These are phyloP conservation scores for Taeniopygia guttata DNA, from an alignment of 2,797 vertebrate genomes.

Conservation along the genomic window DNA sequence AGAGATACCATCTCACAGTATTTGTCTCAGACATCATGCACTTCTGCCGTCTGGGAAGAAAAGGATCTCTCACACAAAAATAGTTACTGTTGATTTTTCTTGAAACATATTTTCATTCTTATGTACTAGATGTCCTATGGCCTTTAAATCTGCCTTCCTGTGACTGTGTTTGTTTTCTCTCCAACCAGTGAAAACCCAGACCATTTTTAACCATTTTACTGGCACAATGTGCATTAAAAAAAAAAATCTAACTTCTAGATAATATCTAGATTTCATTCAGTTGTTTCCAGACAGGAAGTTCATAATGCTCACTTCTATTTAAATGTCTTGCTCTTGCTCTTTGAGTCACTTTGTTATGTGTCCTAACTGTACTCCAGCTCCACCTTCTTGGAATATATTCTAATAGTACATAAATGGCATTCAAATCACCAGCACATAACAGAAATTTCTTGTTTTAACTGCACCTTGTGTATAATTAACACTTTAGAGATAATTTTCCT, in stretches of 20 bases:
- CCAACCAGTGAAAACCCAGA: not conserved
- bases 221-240: not conserved
- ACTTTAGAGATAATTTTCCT: not conserved
- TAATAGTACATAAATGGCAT: not conserved
- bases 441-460: not conserved
- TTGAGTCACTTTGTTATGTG: not conserved
- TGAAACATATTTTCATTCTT: not conserved
- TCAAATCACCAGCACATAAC: not conserved
- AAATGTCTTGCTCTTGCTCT: not conserved
- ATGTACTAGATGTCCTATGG: not conserved
- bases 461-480: not conserved
- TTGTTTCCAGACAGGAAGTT: not conserved
- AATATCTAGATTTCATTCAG: not conserved
- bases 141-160: not conserved
- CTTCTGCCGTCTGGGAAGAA: not conserved
- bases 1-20: not conserved
- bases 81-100: not conserved
- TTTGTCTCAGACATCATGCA: not conserved
- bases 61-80: not conserved
- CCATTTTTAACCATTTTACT: not conserved
- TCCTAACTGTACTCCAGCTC: not conserved
- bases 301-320: not conserved
- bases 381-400: not conserved
- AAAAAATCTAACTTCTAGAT: not conserved
- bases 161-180: not conserved